These are phyloP conservation scores for Euura saliciscinereae DNA, from an alignment of 1,140 invertebrate genomes.

Conservation along the genomic window DNA sequence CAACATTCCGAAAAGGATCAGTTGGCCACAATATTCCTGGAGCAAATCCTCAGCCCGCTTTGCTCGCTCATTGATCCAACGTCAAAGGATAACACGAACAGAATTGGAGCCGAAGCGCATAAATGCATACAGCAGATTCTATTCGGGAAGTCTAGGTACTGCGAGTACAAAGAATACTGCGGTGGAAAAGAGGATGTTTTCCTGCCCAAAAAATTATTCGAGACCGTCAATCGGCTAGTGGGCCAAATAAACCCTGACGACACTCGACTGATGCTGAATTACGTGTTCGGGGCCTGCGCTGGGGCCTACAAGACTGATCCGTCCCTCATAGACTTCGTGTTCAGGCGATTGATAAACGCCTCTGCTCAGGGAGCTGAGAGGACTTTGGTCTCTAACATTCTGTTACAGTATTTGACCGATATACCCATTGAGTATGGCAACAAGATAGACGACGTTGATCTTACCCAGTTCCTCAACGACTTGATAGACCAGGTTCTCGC, in stretches of 20 bases:
- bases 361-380: conserved; percentile 24
- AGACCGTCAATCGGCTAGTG: conserved; percentile 26
- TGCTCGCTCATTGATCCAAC: conserved; percentile 29
- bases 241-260: conserved; percentile 19
- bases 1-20: conserved; percentile 28
- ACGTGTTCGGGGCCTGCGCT: conserved; percentile 28
- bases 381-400: conserved; percentile 30
- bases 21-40: conserved; percentile 31
- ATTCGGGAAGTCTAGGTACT: conserved; percentile 25
- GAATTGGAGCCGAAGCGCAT: conserved; percentile 28
- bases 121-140: conserved; percentile 42
- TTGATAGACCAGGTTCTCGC: conserved; percentile 37
- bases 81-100: conserved; percentile 25
- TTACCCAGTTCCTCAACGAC: conserved; percentile 40
- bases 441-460: conserved; percentile 33
- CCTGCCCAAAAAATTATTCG: conserved; percentile 27
- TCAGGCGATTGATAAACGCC: conserved; percentile 40
- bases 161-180: conserved; percentile 17
- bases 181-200: conserved; percentile 16
- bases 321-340: conserved; percentile 36
- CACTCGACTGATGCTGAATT: conserved; percentile 27
- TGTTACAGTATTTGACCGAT: conserved; percentile 33
- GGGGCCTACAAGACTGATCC: conserved; percentile 30
- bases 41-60: conserved; percentile 37
- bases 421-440: conserved; percentile 43